Percentiles rank a stretch among this genome's conserved stretches.
phyloP scores from a whole-genome alignment of 2,113 vertebrate genomes.

The Gulo gulo region DNA sequence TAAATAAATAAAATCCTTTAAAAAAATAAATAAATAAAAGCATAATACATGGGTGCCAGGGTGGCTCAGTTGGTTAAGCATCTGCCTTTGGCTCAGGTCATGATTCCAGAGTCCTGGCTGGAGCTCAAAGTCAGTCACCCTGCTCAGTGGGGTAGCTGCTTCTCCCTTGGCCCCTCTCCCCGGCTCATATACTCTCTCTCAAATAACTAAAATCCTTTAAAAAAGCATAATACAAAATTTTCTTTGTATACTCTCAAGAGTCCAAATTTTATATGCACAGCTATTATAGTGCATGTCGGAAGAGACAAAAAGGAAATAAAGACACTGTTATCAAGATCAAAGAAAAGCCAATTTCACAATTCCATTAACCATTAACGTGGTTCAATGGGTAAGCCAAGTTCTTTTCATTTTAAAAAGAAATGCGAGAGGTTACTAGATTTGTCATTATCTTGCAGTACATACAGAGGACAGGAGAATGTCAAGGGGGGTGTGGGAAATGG shows the following conservation, averaged over 20 bases:
- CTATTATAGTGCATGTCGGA: background rate
- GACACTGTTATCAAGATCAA: background rate
- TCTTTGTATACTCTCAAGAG: background rate
- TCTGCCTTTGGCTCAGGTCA: background rate
- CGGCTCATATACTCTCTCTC: background rate
- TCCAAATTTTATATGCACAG: background rate
- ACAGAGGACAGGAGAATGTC: background rate
- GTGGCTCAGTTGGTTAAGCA: background rate
- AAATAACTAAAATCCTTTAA: background rate
- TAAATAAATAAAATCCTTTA: no score
- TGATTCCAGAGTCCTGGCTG: background rate
- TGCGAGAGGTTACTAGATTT: background rate
- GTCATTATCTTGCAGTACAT: background rate
- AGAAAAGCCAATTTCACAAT: background rate
- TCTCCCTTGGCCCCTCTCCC: background rate
- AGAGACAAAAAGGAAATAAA: background rate
- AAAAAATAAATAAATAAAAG: background rate
- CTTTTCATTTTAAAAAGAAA: slow-evolving; percentile 5
- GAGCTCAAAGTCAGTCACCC: background rate
- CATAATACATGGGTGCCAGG: background rate
- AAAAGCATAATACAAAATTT: background rate
- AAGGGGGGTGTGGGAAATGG: background rate
- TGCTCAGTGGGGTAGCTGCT: background rate
- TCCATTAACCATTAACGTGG: background rate
- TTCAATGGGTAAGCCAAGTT: background rate